Conservation (phyloP, 2,888 invertebrate genomes). For the Nymphalis urticae region DNA sequence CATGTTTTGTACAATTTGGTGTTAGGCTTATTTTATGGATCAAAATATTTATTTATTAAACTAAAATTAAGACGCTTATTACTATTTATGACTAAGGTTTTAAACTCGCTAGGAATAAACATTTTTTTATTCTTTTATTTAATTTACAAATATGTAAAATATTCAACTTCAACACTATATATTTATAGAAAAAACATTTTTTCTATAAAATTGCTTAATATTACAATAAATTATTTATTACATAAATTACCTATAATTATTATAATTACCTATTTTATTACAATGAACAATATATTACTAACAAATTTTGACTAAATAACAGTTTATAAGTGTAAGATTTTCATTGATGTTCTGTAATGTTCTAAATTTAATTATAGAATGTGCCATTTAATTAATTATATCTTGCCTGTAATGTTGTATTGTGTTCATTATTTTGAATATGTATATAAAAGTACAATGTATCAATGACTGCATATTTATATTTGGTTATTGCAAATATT, state of each 20-base stretch:
- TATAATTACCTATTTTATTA: too few relatives aligned
- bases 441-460: not conserved
- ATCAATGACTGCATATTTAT: not conserved
- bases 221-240: too few relatives aligned
- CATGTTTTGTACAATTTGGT: conserved; percentile 15
- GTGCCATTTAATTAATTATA: conserved; percentile 12
- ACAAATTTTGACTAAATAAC: too few relatives aligned
- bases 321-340: too few relatives aligned
- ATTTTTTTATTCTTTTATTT: not conserved
- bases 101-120: not conserved
- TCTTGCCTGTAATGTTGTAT: conserved; percentile 10
- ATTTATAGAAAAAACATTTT: too few relatives aligned
- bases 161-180: too few relatives aligned
- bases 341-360: too few relatives aligned
- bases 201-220: too few relatives aligned
- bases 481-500: conserved; percentile 6
- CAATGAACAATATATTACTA: too few relatives aligned
- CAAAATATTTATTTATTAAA: conserved; percentile 12
- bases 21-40: conserved; percentile 7
- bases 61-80: not conserved
- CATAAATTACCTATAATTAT: too few relatives aligned
- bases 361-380: not conserved
- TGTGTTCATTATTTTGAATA: conserved; percentile 1
- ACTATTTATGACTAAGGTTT: not conserved
- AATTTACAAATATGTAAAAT: too few relatives aligned